These are phyloP conservation scores for Oscheius myriophilus DNA, from an alignment of 2,888 invertebrate species.

Conservation along the genomic window DNA sequence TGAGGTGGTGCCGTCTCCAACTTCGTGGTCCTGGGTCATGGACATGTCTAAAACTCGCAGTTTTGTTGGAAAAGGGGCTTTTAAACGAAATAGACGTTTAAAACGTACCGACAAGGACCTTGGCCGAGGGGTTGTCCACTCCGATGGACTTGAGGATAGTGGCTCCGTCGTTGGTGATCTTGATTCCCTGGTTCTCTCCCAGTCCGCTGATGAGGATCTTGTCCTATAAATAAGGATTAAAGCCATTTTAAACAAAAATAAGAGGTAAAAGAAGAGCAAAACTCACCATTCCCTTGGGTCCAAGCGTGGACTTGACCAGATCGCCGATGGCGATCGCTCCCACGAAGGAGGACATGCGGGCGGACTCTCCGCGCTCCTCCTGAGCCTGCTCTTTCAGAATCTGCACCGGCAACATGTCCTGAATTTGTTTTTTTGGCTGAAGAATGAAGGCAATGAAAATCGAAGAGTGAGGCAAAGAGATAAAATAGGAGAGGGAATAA, in stretches of 20 bases:
- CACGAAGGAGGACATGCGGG: slow-evolving; percentile 94
- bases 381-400: slow-evolving; percentile 94
- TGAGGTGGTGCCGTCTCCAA: slow-evolving; percentile 99
- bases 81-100: background rate
- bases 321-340: slow-evolving; percentile 99
- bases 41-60: slow-evolving; percentile 82
- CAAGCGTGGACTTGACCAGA: slow-evolving; percentile 94
- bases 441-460: too few relatives aligned
- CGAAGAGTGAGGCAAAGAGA: too few relatives aligned
- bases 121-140: slow-evolving; percentile 98
- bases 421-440: background rate
- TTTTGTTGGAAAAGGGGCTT: background rate
- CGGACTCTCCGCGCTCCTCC: slow-evolving; percentile 96
- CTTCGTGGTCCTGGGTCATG: slow-evolving; percentile 97
- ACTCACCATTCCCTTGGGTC: slow-evolving; percentile 93
- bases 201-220: slow-evolving; percentile 74
- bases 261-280: too few relatives aligned
- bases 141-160: slow-evolving; percentile 95
- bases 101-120: slow-evolving; percentile 84
- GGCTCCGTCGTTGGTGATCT: slow-evolving; percentile 98
- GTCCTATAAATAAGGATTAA: slow-evolving; percentile 71
- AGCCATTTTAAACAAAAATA: slow-evolving; percentile 1
- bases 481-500: too few relatives aligned
- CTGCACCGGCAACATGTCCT: slow-evolving; percentile 75
- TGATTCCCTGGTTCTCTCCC: slow-evolving; percentile 76